Base-by-base conservation (phyloP, 2,888 invertebrate species). In the Eurytoma californica region DNA sequence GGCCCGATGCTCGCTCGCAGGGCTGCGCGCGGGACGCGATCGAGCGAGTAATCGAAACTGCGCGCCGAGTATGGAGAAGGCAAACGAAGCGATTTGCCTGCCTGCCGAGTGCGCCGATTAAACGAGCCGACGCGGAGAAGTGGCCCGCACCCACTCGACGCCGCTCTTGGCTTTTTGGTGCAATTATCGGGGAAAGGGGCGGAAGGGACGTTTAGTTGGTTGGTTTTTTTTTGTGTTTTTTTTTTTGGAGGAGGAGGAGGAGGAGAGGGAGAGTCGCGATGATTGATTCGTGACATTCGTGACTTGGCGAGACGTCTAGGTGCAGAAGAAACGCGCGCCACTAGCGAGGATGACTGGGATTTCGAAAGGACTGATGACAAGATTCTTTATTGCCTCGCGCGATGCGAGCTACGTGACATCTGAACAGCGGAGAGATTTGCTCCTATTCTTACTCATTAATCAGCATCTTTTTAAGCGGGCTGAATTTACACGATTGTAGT, bases 21-120 rank as follows among this genome's bases (percentile, higher is more conserved):
- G 47, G 53, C 14, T 53, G 24, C 20, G n/a, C 12, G 68, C 47
- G n/a, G 12, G 9, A 30, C 53, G 18, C 30, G 55, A 75, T 68
- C 68, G 53, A 49, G 30, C 63, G 39, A 47, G 53, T 57, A 79
- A 68, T 72, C 55, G 55, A 76, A 75, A 72, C 75, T 60, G 28
- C 53, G 47, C 20, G 58, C 14, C n/a, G 28, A 68, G 28, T 69
- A n/a, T 78, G 57, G 66, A 72, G 66, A 77, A 73, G 69, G 76
- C 57, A 77, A 69, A 76, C 69, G 47, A 24, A 63, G 65, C 69
- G 63, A 65, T 68, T 57, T 63, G 53, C 69, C 30, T 58, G 55
- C 20, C 60, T 16, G 18, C 55, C 55, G 16, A 39, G 13, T 16
- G 63, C 18, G 9, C n/a, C 9, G 14, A 12, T 28, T 57, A 53